Evolutionary conservation across 2,113 vertebrate genomes (phyloP).

Genomic region (Odocoileus hemionus): DNA sequence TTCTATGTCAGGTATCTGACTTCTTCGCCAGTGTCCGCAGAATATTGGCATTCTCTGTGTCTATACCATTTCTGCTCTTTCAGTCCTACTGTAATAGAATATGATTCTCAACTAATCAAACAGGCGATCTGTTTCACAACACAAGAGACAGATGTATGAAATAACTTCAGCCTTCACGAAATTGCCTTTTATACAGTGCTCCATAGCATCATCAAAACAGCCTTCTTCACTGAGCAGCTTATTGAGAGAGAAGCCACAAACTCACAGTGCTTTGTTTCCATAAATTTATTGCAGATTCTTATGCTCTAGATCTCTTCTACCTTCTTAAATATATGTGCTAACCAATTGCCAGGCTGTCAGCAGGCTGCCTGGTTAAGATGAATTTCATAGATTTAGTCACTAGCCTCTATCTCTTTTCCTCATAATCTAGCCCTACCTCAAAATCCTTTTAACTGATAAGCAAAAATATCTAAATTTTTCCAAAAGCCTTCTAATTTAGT

Average conservation of each 20-base stretch:
- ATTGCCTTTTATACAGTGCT: neutral
- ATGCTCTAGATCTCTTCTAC: neutral
- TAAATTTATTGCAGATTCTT: neutral
- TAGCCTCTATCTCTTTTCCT: neutral
- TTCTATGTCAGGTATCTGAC: neutral
- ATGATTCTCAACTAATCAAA: neutral
- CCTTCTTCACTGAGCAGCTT: neutral
- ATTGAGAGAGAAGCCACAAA: neutral
- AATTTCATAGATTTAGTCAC: neutral
- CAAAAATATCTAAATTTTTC: neutral
- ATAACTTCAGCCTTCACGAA: neutral
- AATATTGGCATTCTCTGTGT: neutral
- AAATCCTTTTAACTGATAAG: constrained; percentile 22
- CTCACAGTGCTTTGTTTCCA: neutral
- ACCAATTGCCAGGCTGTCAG: neutral
- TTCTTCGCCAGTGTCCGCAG: neutral
- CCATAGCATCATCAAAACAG: neutral
- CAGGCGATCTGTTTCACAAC: neutral
- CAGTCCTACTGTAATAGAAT: neutral
- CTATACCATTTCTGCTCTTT: neutral
- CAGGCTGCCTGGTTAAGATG: neutral
- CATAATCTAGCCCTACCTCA: neutral
- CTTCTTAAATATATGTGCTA: neutral
- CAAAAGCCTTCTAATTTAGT: neutral
- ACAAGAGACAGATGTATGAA: neutral